phyloP scores from a whole-genome alignment of 1,140 invertebrate genomes.

The Lasioglossum baleicum region DNA sequence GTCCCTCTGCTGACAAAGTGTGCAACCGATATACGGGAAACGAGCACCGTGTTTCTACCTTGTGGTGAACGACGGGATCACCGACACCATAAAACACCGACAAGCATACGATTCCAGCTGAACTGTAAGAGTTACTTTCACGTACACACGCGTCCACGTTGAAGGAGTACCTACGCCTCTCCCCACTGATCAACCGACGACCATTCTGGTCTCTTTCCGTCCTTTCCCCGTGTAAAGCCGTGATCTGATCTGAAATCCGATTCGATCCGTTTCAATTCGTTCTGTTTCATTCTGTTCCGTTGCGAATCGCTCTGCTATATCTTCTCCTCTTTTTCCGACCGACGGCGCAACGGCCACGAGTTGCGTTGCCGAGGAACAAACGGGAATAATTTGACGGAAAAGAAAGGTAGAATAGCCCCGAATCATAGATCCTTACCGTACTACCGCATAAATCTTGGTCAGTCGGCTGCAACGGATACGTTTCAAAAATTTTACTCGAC shows the following conservation, averaged over 20 bases:
- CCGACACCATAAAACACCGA: constrained; percentile 42
- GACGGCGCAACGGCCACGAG: not conserved
- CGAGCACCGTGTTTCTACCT: not conserved
- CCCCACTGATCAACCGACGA: constrained; percentile 37
- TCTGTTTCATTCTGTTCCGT: constrained; percentile 23
- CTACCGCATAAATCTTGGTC: constrained; percentile 8
- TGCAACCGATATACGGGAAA: not conserved
- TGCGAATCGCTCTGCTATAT: not conserved
- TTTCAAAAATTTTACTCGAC: not conserved
- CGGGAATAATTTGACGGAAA: not conserved
- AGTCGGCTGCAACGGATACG: not conserved
- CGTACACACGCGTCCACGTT: constrained; percentile 30
- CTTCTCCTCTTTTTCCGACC: not conserved
- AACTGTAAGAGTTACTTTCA: constrained; percentile 53
- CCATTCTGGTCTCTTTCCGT: constrained; percentile 40
- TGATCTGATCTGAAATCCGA: constrained; percentile 38
- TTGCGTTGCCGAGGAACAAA: constrained; percentile 3
- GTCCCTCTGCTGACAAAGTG: not conserved
- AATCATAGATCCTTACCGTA: constrained; percentile 4
- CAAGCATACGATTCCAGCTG: constrained; percentile 21
- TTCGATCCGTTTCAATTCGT: constrained; percentile 44
- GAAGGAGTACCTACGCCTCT: constrained; percentile 34
- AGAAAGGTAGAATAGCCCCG: constrained; percentile 9
- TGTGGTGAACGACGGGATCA: constrained; percentile 11
- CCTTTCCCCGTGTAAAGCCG: constrained; percentile 34